These are phyloP conservation scores for Asobara japonica DNA, from an alignment of 1,140 invertebrate species.

Conservation along the genomic window DNA sequence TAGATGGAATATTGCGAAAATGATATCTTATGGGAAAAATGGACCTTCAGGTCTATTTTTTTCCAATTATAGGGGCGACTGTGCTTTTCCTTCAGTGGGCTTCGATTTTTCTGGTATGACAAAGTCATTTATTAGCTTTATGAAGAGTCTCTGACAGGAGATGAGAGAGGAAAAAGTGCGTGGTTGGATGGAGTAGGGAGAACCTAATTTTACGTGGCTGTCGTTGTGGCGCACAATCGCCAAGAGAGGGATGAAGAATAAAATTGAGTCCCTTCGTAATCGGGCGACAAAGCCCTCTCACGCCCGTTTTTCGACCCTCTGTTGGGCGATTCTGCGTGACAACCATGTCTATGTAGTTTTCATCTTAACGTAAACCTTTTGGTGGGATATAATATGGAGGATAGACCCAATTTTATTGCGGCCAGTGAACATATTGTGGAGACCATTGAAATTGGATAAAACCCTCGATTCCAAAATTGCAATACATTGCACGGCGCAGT, in stretches of 20 bases:
- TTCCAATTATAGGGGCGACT: neutral
- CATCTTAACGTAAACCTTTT: neutral
- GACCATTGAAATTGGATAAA: neutral
- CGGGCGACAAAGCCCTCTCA: slow-evolving; percentile 47
- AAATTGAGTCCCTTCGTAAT: slow-evolving; percentile 43
- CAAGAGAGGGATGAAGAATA: slow-evolving; percentile 24
- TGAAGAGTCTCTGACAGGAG: neutral
- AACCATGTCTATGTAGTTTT: neutral
- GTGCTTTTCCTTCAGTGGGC: neutral
- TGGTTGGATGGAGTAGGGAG: neutral
- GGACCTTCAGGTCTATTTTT: no score
- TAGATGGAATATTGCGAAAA: no score
- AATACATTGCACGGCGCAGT: no score
- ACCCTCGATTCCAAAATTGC: neutral
- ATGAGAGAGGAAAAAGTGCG: neutral
- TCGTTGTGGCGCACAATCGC: slow-evolving; percentile 42
- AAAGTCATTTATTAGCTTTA: neutral
- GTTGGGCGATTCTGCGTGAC: neutral
- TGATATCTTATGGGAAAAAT: no score
- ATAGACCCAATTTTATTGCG: slow-evolving; percentile 2
- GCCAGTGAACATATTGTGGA: neutral
- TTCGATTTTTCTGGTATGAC: slow-evolving; percentile 4
- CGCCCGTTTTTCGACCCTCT: neutral
- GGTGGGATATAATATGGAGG: neutral
- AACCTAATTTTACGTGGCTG: slow-evolving; percentile 18